Percentiles rank a stretch among this genome's conserved stretches.
phyloP scores from a whole-genome alignment of 2,113 vertebrate species.

The Cyanoderma ruficeps region DNA sequence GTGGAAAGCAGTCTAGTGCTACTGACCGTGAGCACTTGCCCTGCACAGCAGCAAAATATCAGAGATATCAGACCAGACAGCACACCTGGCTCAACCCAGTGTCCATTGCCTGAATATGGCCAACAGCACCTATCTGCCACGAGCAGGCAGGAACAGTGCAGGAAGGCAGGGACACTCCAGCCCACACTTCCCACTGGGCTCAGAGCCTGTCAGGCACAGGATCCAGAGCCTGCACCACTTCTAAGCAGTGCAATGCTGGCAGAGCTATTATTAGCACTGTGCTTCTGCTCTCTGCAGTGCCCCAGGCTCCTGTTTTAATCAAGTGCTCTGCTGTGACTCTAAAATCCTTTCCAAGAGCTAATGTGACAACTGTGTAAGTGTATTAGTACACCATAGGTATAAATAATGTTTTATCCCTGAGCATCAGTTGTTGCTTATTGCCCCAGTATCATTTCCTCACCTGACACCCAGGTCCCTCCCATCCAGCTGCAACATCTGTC shows the following conservation, averaged over 20 bases:
- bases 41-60: rapidly evolving
- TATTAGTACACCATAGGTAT: neutral
- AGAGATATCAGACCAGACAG: neutral
- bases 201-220: no score
- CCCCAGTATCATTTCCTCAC: neutral
- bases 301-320: neutral
- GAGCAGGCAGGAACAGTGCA: neutral
- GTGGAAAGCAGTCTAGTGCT: neutral
- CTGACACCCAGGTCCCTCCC: neutral
- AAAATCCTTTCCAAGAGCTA: neutral
- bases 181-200: neutral
- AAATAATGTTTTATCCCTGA: neutral
- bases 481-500: neutral
- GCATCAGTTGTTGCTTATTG: neutral
- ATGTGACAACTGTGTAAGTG: neutral
- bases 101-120: neutral
- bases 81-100: neutral
- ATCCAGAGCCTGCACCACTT: neutral
- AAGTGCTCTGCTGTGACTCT: neutral
- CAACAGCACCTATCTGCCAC: neutral
- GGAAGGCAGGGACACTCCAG: neutral
- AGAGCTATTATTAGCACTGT: neutral
- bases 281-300: neutral
- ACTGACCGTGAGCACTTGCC: neutral
- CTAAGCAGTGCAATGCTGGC: neutral